Percentiles rank a stretch among this genome's conserved stretches.
Evolutionary conservation across 2,113 vertebrate genomes (phyloP).

Genomic region (Python bivittatus): DNA sequence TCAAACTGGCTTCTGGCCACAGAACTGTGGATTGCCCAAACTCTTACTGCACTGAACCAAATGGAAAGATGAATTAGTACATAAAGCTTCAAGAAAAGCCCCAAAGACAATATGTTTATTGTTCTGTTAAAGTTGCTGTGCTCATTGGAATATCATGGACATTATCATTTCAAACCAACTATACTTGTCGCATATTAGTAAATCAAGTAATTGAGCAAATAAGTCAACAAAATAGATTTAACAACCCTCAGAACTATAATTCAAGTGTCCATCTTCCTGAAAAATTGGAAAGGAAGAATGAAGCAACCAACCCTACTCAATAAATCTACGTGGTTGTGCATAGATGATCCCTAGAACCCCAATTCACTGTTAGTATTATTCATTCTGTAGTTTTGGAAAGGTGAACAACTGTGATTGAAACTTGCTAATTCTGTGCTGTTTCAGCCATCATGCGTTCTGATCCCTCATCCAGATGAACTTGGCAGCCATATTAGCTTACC

Average conservation of each 20-base stretch:
- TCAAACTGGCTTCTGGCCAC: neutral
- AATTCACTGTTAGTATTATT: neutral
- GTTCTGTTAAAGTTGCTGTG: neutral
- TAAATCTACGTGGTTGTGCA: neutral
- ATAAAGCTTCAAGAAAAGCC: neutral
- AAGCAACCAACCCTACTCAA: neutral
- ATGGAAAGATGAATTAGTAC: neutral
- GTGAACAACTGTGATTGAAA: neutral
- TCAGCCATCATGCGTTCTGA: too few species aligned
- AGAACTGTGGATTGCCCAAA: neutral
- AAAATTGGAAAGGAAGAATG: neutral
- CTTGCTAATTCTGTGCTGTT: too few species aligned
- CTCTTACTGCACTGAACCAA: neutral
- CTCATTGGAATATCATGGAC: neutral
- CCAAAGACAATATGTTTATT: neutral
- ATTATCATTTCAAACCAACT: slow-evolving; percentile 23
- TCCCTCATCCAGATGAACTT: too few species aligned
- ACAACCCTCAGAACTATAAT: neutral
- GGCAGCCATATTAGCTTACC: too few species aligned
- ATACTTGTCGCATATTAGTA: slow-evolving; percentile 13
- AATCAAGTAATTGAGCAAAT: slow-evolving; percentile 28
- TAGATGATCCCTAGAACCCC: neutral
- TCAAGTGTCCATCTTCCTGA: neutral
- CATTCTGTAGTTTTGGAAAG: neutral
- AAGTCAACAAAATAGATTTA: neutral